Evolutionary conservation across 2,113 vertebrate species (phyloP), one percentile per base, ranked within the genome.

Genomic region (Hylia prasina): DNA sequence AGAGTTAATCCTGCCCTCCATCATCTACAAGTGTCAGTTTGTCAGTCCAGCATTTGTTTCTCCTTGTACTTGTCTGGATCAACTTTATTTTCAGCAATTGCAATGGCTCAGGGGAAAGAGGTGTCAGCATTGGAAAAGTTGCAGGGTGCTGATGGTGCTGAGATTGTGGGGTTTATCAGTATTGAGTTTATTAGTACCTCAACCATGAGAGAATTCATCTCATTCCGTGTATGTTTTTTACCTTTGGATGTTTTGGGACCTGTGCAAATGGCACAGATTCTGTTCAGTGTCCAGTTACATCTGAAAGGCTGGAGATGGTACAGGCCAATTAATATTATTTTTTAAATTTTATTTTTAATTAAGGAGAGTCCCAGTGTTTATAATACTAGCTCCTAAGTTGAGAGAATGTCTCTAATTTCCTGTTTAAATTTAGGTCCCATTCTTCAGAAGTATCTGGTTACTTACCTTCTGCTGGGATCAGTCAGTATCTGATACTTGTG

Each of bases 401-500:
- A 39, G 50, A 69, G 35, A 86, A 83, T 75, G 54, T 79, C 25
- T 94, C 68, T 80, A 28, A 64, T 90, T 92, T 96, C 90, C 88
- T 92, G 71, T 88, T 94, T 90, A 94, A 96, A 92, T 91, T 95
- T 94, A 92, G 85, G 93, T 56, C 77, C 45, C 2, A 2, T 84
- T 91, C 87, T 89, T 89, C 56, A 87, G 2, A 84, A 94, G 93
- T 95, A 87, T 94, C 85, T 0, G 1, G 77, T 96, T 96, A 89
- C 91, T 72, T 89, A 16, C 94, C 94, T 95, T 96, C 95, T 94
- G 93, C 93, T 90, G 61, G 89, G 64, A 90, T 94, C 94, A 95
- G 56, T 94, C 82, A 87, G 50, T 83, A 95, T 97, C 82, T 83
- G 94, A 92, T 95, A 31, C 75, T 37, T 73, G 64, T 61, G 82